Conservation (phyloP, 2,113 vertebrate species). For the Hippocampus zosterae region DNA sequence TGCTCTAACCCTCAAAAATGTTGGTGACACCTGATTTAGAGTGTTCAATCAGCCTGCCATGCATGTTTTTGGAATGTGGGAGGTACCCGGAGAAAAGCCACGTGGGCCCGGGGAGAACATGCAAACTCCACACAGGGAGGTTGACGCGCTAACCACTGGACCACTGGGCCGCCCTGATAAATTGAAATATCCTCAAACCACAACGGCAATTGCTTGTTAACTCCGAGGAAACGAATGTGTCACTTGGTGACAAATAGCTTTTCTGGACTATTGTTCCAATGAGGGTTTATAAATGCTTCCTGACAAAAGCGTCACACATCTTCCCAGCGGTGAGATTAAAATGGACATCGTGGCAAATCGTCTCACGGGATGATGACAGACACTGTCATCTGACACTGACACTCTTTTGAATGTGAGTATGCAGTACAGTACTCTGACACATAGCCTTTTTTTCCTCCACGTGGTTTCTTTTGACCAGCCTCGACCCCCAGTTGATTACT, state of each 20-base stretch:
- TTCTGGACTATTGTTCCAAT: not conserved
- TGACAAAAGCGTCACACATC: slow-evolving; percentile 11
- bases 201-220: not conserved
- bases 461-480: slow-evolving; percentile 4
- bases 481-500: slow-evolving; percentile 1
- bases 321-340: not conserved
- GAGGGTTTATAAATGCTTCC: not conserved
- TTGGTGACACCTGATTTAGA: too few relatives aligned
- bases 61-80: too few relatives aligned
- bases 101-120: too few relatives aligned
- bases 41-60: too few relatives aligned
- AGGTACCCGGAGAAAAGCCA: too few relatives aligned
- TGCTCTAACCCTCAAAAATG: too few relatives aligned
- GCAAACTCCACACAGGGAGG: too few relatives aligned
- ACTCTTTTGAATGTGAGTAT: slow-evolving; percentile 11
- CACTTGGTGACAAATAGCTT: not conserved
- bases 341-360: slow-evolving; percentile 8
- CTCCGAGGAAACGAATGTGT: not conserved
- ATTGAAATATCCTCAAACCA: slow-evolving; percentile 11
- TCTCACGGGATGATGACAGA: slow-evolving; percentile 17
- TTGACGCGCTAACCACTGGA: too few relatives aligned
- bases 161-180: too few relatives aligned
- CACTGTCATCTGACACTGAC: too few relatives aligned
- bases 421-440: slow-evolving; percentile 5
- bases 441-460: not conserved